Percentiles rank a stretch among this genome's conserved stretches.
These are phyloP conservation scores for Poeciliopsis gracilis DNA, from an alignment of 2,797 vertebrate genomes.

Conservation along the genomic window DNA sequence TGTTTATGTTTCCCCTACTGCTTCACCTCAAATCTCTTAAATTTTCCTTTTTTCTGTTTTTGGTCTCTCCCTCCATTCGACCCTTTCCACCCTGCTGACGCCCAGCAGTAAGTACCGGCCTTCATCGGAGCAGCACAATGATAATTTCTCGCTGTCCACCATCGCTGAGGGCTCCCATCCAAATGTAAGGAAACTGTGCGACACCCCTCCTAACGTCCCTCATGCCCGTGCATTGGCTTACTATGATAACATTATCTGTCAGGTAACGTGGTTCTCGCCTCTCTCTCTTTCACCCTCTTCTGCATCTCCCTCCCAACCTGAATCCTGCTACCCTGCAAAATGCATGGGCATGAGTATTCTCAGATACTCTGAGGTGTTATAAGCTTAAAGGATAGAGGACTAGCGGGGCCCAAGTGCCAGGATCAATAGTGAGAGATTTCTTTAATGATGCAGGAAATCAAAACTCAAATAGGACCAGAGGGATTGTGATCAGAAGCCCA, in stretches of 20 bases:
- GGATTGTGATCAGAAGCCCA: not conserved
- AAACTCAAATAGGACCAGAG: not conserved
- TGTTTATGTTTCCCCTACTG: conserved; percentile 3
- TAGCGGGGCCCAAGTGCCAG: conserved; percentile 20
- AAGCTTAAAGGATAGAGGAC: conserved; percentile 21
- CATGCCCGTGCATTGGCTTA: conserved; percentile 91
- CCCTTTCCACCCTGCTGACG: conserved; percentile 27
- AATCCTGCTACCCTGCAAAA: conserved; percentile 59
- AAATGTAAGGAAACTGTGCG: conserved; percentile 95
- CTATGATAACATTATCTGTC: conserved; percentile 94
- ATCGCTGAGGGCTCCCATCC: conserved; percentile 99
- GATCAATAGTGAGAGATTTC: not conserved
- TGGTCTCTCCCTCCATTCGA: not conserved
- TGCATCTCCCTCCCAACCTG: conserved; percentile 52
- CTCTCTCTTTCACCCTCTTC: conserved; percentile 76
- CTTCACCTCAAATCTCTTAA: conserved; percentile 11
- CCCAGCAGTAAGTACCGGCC: conserved; percentile 91
- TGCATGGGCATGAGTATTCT: conserved; percentile 76
- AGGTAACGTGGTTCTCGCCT: conserved; percentile 89
- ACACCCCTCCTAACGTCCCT: conserved; percentile 87
- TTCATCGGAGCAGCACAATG: conserved; percentile 96
- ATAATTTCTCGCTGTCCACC: conserved; percentile 99
- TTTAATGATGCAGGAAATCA: not conserved
- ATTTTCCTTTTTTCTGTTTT: not conserved
- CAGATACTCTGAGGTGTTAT: conserved; percentile 54